These are phyloP conservation scores for Mystacornis crossleyi DNA, from an alignment of 2,113 vertebrate genomes.

Conservation along the genomic window DNA sequence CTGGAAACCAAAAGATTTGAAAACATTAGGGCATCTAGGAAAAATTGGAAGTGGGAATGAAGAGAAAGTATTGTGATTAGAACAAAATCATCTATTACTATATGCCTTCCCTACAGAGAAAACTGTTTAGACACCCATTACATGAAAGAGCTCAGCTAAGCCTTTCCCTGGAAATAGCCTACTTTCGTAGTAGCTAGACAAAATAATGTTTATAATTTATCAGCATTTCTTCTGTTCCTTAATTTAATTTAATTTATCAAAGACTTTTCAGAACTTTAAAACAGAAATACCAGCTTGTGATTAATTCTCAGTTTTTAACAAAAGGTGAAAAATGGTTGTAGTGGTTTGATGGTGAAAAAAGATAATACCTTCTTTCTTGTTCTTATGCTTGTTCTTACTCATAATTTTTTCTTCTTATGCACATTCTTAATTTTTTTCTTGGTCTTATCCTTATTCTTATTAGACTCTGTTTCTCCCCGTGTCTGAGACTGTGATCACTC, in stretches of 20 bases:
- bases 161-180: background rate
- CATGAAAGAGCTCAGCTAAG: background rate
- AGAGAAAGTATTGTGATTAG: constrained; percentile 39
- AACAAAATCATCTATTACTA: background rate
- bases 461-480: background rate
- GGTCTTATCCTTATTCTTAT: background rate
- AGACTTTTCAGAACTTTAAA: background rate
- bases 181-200: background rate
- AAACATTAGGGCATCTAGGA: constrained; percentile 16
- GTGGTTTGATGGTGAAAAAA: background rate
- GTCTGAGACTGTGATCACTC: background rate
- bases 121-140: background rate
- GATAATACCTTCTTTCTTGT: background rate
- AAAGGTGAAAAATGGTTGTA: background rate
- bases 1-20: background rate
- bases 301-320: background rate
- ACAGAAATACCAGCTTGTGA: background rate
- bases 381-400: background rate
- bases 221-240: background rate
- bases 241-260: constrained; percentile 1
- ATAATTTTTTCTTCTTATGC: background rate
- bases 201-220: constrained; percentile 17
- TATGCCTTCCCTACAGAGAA: constrained; percentile 31
- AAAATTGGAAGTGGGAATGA: constrained; percentile 26
- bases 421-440: background rate